Evolutionary conservation across 1,140 invertebrate species (phyloP).

Genomic region (Orchestia grillus): DNA sequence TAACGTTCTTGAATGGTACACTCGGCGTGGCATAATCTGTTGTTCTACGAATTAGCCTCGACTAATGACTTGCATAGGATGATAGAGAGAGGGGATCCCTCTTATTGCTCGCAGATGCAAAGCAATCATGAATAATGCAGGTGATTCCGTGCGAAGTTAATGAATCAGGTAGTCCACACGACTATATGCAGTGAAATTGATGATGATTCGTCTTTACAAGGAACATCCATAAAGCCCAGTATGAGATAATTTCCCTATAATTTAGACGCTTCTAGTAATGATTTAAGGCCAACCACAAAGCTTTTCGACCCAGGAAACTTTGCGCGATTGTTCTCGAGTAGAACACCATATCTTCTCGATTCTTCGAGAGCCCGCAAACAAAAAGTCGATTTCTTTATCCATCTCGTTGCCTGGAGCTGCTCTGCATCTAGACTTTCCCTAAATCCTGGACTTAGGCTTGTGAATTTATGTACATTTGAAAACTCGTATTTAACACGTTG

Average conservation of each 20-base stretch:
- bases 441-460: not conserved
- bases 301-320: not conserved
- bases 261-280: not conserved
- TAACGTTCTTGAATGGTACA: not conserved
- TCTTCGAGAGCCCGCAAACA: not conserved
- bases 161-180: slow-evolving; percentile 7
- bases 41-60: not conserved
- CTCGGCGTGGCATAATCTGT: not conserved
- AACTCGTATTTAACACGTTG: too few species aligned
- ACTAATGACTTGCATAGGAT: not conserved
- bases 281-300: not conserved
- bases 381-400: not conserved
- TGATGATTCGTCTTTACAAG: not conserved
- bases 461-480: not conserved
- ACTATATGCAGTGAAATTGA: not conserved
- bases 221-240: not conserved
- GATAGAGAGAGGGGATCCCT: not conserved
- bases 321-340: not conserved
- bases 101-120: not conserved
- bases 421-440: not conserved
- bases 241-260: not conserved
- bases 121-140: slow-evolving; percentile 32
- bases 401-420: not conserved
- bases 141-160: not conserved
- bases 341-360: not conserved